Evolutionary conservation across 2,797 vertebrate genomes (phyloP).

Genomic region (Otolemur crassicaudatus): DNA sequence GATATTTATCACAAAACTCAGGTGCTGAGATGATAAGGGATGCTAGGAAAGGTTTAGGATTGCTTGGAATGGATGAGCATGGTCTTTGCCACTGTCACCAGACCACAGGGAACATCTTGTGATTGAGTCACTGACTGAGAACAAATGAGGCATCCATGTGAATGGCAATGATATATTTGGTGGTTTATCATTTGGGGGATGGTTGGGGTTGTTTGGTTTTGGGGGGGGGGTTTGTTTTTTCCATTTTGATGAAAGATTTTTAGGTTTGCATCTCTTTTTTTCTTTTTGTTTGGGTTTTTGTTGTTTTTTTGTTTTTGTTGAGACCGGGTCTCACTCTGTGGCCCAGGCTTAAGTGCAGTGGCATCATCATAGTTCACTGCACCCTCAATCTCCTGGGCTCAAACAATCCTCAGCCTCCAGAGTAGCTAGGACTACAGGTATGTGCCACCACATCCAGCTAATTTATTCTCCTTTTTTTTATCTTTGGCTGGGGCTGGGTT

Average conservation of each 20-base stretch:
- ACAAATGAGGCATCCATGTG: not conserved
- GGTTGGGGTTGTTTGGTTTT: not conserved
- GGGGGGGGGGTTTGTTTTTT: not conserved
- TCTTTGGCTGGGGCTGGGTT: too few relatives aligned
- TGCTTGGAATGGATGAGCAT: not conserved
- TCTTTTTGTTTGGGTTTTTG: not conserved
- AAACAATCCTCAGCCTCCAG: not conserved
- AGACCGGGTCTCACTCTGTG: not conserved
- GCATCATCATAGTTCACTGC: not conserved
- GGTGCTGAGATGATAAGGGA: not conserved
- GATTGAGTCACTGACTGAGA: not conserved
- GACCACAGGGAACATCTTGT: not conserved
- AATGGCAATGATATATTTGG: not conserved
- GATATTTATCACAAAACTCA: not conserved
- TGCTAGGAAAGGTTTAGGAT: not conserved
- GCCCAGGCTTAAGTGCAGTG: not conserved
- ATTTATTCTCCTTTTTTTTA: not conserved
- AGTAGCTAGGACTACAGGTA: not conserved
- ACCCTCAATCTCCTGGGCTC: not conserved
- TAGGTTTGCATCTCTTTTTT: not conserved
- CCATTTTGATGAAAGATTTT: conserved; percentile 5
- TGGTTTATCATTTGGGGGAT: not conserved
- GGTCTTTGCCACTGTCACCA: not conserved
- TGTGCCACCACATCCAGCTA: not conserved
- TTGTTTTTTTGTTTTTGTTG: not conserved